A percentile compares a stretch with the other conserved stretches of the same genome.
Conservation (phyloP, 1,140 invertebrate genomes). For the Phymorhynchus buccinoides region DNA sequence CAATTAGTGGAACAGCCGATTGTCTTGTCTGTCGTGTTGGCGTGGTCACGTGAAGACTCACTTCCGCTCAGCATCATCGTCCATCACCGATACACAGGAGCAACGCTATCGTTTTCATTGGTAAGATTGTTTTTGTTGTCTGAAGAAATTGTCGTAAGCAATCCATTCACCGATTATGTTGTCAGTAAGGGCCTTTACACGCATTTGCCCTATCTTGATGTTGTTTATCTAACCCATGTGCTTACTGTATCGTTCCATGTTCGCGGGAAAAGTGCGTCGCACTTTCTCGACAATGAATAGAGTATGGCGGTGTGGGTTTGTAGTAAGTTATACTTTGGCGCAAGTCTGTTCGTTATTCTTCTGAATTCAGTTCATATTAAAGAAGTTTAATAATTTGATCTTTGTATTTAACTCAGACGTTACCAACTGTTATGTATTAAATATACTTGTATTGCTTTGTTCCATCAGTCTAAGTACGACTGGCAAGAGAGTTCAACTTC, state of each 20-base stretch:
- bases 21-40: conserved; percentile 35
- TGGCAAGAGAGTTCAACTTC: too few species aligned
- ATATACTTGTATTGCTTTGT: too few species aligned
- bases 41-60: conserved; percentile 40
- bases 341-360: too few species aligned
- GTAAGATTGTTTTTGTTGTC: conserved; percentile 1
- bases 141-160: not conserved
- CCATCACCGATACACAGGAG: conserved; percentile 20
- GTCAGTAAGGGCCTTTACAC: too few species aligned
- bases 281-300: conserved; percentile 24
- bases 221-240: conserved; percentile 1
- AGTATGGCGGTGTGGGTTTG: not conserved
- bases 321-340: too few species aligned
- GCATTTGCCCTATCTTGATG: not conserved
- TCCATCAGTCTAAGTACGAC: too few species aligned
- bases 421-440: too few species aligned
- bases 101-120: conserved; percentile 12
- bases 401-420: too few species aligned
- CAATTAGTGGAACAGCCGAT: conserved; percentile 2
- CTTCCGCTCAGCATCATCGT: conserved; percentile 39
- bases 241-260: conserved; percentile 1
- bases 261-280: conserved; percentile 36
- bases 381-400: too few species aligned
- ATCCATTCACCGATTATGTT: not conserved
- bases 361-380: too few species aligned